Conservation (phyloP, 2,113 vertebrate genomes). For the Sphaerodactylus townsendi region DNA sequence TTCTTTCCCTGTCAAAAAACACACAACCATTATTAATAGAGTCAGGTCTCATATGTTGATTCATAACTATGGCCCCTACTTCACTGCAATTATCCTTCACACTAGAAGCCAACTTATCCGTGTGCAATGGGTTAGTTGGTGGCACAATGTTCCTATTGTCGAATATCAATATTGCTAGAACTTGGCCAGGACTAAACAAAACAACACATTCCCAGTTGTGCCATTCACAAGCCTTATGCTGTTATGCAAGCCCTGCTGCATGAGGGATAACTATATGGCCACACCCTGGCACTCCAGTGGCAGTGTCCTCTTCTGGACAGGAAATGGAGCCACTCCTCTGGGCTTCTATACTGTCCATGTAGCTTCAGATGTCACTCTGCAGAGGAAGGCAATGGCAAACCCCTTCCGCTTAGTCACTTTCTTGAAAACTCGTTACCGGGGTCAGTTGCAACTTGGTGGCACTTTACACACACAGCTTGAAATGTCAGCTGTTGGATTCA, state of each 20-base stretch:
- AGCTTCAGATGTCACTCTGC: background rate
- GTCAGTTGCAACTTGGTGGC: too few species aligned
- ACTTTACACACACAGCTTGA: background rate
- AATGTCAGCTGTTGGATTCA: background rate
- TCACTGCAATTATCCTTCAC: too few species aligned
- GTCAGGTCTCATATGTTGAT: too few species aligned
- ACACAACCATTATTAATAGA: too few species aligned
- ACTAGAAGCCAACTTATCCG: too few species aligned
- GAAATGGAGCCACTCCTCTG: background rate
- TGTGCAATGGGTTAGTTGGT: too few species aligned
- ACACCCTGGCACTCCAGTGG: background rate
- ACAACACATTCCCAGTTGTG: background rate
- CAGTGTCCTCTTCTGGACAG: constrained; percentile 11
- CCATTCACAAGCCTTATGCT: background rate
- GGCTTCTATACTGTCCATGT: background rate
- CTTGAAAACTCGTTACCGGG: too few species aligned
- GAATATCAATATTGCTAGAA: background rate
- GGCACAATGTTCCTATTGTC: background rate
- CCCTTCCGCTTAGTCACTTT: too few species aligned
- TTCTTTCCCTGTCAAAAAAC: too few species aligned
- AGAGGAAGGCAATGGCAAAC: too few species aligned
- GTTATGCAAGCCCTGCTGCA: background rate
- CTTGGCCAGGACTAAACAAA: background rate
- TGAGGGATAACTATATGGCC: background rate
- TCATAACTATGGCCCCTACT: too few species aligned